Evolutionary conservation across 2,113 vertebrate genomes (phyloP).

Genomic region (Psilopsiagon aymara): DNA sequence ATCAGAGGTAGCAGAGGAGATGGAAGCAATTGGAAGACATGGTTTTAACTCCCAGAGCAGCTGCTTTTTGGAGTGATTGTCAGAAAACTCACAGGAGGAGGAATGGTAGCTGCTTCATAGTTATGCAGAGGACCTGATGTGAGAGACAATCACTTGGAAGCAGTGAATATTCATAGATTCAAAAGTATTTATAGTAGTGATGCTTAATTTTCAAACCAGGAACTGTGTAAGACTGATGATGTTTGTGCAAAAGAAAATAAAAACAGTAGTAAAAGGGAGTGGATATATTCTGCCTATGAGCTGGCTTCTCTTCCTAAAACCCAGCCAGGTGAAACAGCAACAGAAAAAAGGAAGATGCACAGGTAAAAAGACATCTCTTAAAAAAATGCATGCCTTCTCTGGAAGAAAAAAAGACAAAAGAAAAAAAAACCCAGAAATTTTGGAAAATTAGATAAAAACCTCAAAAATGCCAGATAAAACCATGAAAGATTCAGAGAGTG

Average conservation of each 20-base stretch:
- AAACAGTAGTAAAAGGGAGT: neutral
- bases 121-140: too few relatives aligned
- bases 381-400: neutral
- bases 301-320: neutral
- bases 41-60: neutral
- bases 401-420: neutral
- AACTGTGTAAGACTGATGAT: neutral
- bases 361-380: neutral
- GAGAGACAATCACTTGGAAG: neutral
- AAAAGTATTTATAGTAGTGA: neutral
- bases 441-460: neutral
- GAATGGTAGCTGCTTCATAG: neutral
- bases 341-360: neutral
- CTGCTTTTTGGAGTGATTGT: neutral
- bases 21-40: neutral
- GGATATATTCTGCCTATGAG: neutral
- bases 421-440: neutral
- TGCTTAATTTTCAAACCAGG: neutral
- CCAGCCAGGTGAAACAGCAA: neutral
- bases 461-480: neutral
- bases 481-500: neutral
- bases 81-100: neutral
- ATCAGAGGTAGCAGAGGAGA: neutral
- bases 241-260: neutral
- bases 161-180: rapidly evolving